Base-by-base conservation (phyloP, 2,797 vertebrate genomes). In the Manis crassicaudata region DNA sequence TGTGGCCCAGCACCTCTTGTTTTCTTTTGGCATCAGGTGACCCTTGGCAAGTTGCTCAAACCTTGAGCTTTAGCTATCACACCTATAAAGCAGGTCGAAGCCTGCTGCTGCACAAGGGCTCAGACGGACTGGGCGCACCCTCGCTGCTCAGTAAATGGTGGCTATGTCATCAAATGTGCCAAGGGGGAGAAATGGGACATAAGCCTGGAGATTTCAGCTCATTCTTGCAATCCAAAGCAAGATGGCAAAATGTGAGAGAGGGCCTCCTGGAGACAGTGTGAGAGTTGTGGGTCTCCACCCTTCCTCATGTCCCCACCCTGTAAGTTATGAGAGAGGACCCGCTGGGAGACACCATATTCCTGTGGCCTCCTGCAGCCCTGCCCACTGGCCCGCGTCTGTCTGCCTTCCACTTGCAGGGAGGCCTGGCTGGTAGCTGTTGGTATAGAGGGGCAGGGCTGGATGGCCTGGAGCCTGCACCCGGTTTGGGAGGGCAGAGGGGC, bases 241-340 rank as follows among this genome's bases (percentile, higher is more conserved):
- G n/a, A 63, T 37, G 72, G 56, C 13, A 9, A 54, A 52, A 63
- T 40, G 29, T 16, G 27, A 12, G 50, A 14, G 20, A n/a, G 40
- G 73, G 27, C 9, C 67, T 82, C 73, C 32, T 40, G 20, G 76
- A 65, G 70, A 12, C 50, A 58, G 29, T 23, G 35, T 10, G 58
- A 75, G 50, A 18, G 46, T 80, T 90, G 29, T 50, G 65, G 21
- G 50, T 12, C 35, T 12, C 63, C 21, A 16, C 25, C 20, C 32
- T 37, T 5, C 0, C 50, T 4, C 3, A 8, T 86, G 29, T 52
- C 21, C 58, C 43, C 65, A n/a, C 17, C 0, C 43, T 9, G 5
- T 32, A 43, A 20, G 4, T 25, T 54, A 52, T 32, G 73, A 40
- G 77, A 50, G 63, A 37, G n/a, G 46, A 54, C 40, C 50, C 20